phyloP scores from a whole-genome alignment of 2,888 invertebrate genomes.

The Ophion ventricosus region DNA sequence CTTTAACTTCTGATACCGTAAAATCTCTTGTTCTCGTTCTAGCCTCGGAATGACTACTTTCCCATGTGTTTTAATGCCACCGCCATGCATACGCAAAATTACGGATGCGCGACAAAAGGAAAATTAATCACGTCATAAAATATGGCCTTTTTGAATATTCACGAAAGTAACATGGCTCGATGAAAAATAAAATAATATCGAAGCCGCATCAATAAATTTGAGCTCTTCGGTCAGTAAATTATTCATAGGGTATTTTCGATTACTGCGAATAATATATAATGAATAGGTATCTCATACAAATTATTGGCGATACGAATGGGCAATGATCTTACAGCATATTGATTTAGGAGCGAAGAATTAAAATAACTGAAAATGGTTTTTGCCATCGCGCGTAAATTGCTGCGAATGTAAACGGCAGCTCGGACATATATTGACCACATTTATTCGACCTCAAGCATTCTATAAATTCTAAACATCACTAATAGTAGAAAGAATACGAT shows the following conservation, averaged over 20 bases:
- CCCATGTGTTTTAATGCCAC: background rate
- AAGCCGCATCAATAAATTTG: no score
- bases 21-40: constrained; percentile 58
- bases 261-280: background rate
- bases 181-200: background rate
- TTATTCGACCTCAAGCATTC: background rate
- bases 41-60: background rate
- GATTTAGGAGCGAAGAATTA: background rate
- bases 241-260: background rate
- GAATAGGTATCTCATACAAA: background rate
- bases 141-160: background rate
- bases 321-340: background rate
- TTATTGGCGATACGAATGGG: background rate
- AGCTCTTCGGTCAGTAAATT: background rate
- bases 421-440: no score
- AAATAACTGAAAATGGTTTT: background rate
- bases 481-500: no score
- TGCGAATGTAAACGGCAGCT: no score
- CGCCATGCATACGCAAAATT: background rate
- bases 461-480: no score
- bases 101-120: background rate
- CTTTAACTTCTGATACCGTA: constrained; percentile 69
- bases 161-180: background rate
- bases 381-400: background rate
- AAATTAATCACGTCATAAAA: background rate